Base-by-base conservation (phyloP, 1,140 invertebrate genomes). In the Drosophila prosaltans region DNA sequence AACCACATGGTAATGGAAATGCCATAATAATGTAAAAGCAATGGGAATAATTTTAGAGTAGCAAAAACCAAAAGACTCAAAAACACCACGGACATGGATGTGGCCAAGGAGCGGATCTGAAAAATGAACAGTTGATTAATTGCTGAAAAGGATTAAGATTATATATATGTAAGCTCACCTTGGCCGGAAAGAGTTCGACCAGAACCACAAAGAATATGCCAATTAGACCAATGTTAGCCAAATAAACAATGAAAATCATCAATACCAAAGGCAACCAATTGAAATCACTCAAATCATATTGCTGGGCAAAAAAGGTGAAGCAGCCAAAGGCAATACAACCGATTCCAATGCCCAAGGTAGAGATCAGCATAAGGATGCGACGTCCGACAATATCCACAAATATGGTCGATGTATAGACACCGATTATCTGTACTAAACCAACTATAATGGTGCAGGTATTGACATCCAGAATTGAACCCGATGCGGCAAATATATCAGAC, bases 361-460 rank as follows among this genome's bases (percentile, higher is more conserved):
- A 92, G 24, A 91, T 67, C n/a, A 92, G 64, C 68, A 92, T 79
- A 3, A 92, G 72, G 1, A 91, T 78, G 9, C 83, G 77, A 59
- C 92, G 78, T 21, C 92, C 92, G 36, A 83, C 66, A 7, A 83
- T 78, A 45, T 93, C 92, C 21, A 92, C 80, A 2, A 92, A 69
- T 36, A 92, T 76, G 5, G 91, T 86, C 0, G 91, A 90, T 3
- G 80, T 81, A 10, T 90, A 76, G 0, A 84, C 81, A 5, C 81
- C 84, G 0, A 92, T 67, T 24, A 92, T 88, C 69, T 92, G 91
- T 0, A 92, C 81, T 0, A 79, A 57, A 1, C 96, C 96, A 1
- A 98, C 94, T 5, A 97, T 94, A 55, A 98, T 96, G 0, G 97
- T 94, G 8, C 94, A 94, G 2, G 95, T 82, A 24, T 93, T 93